phyloP scores from a whole-genome alignment of 2,888 invertebrate genomes.

The Amphiduros pacificus region DNA sequence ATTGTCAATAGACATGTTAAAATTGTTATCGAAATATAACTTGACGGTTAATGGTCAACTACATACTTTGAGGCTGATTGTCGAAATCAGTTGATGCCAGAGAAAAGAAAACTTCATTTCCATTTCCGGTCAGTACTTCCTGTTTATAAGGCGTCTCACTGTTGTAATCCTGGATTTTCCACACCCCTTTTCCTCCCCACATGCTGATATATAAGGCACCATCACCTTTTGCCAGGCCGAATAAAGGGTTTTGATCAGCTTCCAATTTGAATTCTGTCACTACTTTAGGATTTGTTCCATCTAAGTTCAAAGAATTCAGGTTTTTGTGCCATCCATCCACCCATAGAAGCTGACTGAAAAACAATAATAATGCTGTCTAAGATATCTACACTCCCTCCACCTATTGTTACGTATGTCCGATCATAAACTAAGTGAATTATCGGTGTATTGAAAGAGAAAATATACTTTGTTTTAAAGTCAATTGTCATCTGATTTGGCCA shows the following conservation, averaged over 20 bases:
- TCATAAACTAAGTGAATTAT: too few relatives aligned
- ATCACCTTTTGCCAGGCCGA: constrained; percentile 43
- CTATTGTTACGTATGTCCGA: too few relatives aligned
- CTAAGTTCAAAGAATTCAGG: constrained; percentile 40
- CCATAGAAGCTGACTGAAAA: constrained; percentile 42
- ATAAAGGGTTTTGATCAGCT: constrained; percentile 36
- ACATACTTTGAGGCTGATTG: background rate
- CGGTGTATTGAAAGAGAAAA: background rate
- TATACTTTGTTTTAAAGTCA: constrained; percentile 27
- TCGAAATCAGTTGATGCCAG: background rate
- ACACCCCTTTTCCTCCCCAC: too few relatives aligned
- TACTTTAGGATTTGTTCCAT: constrained; percentile 38
- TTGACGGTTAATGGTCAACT: too few relatives aligned
- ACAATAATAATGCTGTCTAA: background rate
- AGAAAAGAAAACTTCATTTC: background rate
- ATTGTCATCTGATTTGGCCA: constrained; percentile 52
- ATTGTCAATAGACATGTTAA: too few relatives aligned
- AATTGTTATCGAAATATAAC: too few relatives aligned
- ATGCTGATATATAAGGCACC: constrained; percentile 43
- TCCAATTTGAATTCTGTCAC: constrained; percentile 34
- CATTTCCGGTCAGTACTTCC: too few relatives aligned
- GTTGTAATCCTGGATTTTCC: too few relatives aligned
- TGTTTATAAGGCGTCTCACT: too few relatives aligned
- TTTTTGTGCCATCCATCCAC: constrained; percentile 44
- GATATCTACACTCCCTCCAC: too few relatives aligned